A percentile compares a stretch with the other conserved stretches of the same genome.
Conservation (phyloP, 2,888 invertebrate species). For the Cheilosia impressa region DNA sequence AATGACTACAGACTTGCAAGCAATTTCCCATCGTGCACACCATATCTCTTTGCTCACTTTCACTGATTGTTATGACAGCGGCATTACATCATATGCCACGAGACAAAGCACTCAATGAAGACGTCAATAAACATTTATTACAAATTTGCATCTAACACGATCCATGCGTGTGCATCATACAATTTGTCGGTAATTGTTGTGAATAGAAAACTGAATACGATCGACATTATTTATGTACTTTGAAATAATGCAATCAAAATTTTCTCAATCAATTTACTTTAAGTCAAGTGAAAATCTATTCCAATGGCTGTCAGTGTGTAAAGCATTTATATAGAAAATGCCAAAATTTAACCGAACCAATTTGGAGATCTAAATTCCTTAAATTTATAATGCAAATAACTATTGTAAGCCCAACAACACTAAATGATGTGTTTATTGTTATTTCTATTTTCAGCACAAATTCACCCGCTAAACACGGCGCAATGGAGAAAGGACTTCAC, state of each 20-base stretch:
- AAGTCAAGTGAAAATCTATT: background rate
- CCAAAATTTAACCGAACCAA: conserved; percentile 7
- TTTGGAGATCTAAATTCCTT: background rate
- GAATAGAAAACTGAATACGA: background rate
- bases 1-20: conserved; percentile 10
- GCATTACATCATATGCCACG: conserved; percentile 25
- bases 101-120: conserved; percentile 10
- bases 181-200: background rate
- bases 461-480: conserved; percentile 77
- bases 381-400: background rate
- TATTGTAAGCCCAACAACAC: background rate
- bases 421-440: conserved; percentile 12
- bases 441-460: conserved; percentile 75
- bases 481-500: conserved; percentile 92
- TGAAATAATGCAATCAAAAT: background rate
- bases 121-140: conserved; percentile 35
- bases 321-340: background rate
- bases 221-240: background rate
- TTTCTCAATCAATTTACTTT: background rate
- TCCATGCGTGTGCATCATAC: background rate
- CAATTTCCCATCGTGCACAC: conserved; percentile 18
- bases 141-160: conserved; percentile 11
- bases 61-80: background rate
- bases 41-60: conserved; percentile 17
- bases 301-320: conserved; percentile 3